Conservation (phyloP, 2,888 invertebrate genomes). For the Apamea crenata region DNA sequence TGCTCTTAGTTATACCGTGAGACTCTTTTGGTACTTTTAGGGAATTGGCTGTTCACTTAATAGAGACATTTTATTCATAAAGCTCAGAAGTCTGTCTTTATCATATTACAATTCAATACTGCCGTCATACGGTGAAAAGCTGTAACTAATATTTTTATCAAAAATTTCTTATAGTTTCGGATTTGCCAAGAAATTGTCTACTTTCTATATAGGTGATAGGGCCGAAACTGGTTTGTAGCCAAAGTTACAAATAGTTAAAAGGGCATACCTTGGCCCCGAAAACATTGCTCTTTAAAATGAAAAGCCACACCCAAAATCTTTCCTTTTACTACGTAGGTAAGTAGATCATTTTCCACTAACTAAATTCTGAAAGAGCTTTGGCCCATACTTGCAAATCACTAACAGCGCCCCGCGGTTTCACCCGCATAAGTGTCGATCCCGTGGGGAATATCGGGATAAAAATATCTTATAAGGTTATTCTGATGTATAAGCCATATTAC, state of each 20-base stretch:
- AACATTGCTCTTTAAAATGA: background rate
- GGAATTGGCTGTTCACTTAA: too few relatives aligned
- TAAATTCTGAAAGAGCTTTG: background rate
- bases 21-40: background rate
- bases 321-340: background rate
- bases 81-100: background rate
- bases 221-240: background rate
- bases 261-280: background rate
- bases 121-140: background rate
- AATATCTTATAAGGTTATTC: too few relatives aligned
- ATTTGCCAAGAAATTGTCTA: background rate
- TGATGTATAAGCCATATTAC: too few relatives aligned
- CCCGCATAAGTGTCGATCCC: too few relatives aligned
- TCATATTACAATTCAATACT: background rate
- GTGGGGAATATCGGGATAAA: too few relatives aligned
- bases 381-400: background rate
- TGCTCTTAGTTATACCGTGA: background rate
- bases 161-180: background rate
- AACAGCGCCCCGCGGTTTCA: too few relatives aligned
- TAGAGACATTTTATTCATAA: background rate
- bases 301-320: background rate
- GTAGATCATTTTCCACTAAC: background rate
- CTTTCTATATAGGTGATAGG: background rate
- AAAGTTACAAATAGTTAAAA: background rate
- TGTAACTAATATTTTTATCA: background rate